Base-by-base conservation (phyloP, 2,113 vertebrate species). In the Dolichallabes microphthalmus region DNA sequence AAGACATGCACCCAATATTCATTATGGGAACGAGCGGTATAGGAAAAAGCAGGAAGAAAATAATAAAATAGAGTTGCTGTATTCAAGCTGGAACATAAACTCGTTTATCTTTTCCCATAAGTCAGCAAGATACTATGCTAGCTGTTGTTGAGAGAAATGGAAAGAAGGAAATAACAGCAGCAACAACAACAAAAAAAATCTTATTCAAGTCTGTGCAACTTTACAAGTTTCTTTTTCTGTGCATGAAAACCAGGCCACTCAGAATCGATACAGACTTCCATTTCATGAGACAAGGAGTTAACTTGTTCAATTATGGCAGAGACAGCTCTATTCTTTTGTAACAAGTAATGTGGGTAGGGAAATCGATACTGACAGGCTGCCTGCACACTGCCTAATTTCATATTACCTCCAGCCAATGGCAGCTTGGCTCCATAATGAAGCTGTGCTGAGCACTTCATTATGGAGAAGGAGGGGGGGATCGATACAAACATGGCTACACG, bases 251-350 rank as follows among this genome's bases (percentile, higher is more conserved):
- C 92, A 88, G 91, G 94, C 55, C 57, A 90, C 92, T 92, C 90
- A 93, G 95, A 96, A 97, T 99, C 97, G 96, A 98, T 98, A 97
- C 92, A 89, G 94, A 95, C 95, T 96, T 97, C 96, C 96, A 97
- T 97, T 98, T 98, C 97, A 98, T 96, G 96, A 97, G 97, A 98
- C 97, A 98, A 97, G 97, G 96, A 98, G 97, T 98, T 98, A 99
- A 99, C 97, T 98, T 99, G 98, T 98, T 97, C 97, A 98, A 97
- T 99, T 99, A 98, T 88, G 91, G 94, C 94, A 93, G 96, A 98
- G 98, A 98, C 98, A 98, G 98, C 97, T 98, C 97, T 97, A 97
- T 98, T 98, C 98, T 97, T 98, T 98, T 95, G 96, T 98, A 98
- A 98, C 98, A 98, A 97, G 97, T 97, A 97, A 98, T 98, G 96